Evolutionary conservation across 2,797 vertebrate species (phyloP).

Genomic region (Rhinatrema bivittatum): DNA sequence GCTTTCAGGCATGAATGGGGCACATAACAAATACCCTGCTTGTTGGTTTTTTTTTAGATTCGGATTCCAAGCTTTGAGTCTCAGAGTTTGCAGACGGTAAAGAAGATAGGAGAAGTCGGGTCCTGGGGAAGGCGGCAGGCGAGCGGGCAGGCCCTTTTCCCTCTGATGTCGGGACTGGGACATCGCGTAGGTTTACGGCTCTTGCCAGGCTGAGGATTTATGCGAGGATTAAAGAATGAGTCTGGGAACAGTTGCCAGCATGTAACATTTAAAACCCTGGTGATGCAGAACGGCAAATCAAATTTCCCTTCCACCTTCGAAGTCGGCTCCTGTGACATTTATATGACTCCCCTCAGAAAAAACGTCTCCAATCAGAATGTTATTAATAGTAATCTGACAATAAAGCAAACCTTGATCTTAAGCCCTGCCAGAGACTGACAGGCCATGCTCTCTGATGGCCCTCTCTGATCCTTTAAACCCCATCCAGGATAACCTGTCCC

Average conservation of each 20-base stretch:
- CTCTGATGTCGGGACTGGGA: too few species aligned
- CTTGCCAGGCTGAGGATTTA: slow-evolving; percentile 50
- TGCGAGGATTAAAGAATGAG: slow-evolving; percentile 28
- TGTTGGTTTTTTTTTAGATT: too few species aligned
- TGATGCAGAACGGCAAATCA: slow-evolving; percentile 10
- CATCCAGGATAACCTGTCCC: slow-evolving; percentile 29
- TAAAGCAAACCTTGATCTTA: slow-evolving; percentile 26
- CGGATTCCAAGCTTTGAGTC: too few species aligned
- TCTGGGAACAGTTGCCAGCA: slow-evolving; percentile 28
- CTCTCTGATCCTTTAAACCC: slow-evolving; percentile 27
- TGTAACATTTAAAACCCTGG: slow-evolving; percentile 18
- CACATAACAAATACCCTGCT: too few species aligned
- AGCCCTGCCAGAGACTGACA: slow-evolving; percentile 16
- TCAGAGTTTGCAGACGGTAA: too few species aligned
- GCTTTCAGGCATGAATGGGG: too few species aligned
- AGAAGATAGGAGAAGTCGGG: too few species aligned
- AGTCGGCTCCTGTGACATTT: slow-evolving; percentile 15
- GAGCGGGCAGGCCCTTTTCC: too few species aligned
- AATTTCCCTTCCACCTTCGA: slow-evolving; percentile 24
- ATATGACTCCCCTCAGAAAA: slow-evolving; percentile 20
- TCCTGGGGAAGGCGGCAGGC: too few species aligned
- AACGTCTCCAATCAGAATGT: slow-evolving; percentile 10
- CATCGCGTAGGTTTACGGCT: too few species aligned
- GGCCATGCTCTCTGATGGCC: slow-evolving; percentile 22
- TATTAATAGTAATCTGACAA: slow-evolving; percentile 21